Percentiles rank a stretch among this genome's conserved stretches.
Evolutionary conservation across 2,797 vertebrate genomes (phyloP).

Genomic region (Erithacus rubecula): DNA sequence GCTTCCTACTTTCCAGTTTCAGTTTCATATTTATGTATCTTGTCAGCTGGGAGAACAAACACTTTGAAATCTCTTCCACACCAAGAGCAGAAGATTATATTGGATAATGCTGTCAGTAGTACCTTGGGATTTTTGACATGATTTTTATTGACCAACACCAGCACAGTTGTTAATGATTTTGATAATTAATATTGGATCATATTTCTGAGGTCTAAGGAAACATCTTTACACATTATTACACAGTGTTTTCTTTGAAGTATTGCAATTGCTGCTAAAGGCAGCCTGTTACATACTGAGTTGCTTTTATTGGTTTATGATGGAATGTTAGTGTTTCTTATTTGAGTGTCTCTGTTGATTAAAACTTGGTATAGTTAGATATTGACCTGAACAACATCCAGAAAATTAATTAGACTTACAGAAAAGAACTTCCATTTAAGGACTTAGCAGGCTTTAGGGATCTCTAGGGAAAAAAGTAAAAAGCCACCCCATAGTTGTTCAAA

Average conservation of each 20-base stretch:
- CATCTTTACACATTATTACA: neutral
- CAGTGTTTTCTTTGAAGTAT: neutral
- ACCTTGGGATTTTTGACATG: neutral
- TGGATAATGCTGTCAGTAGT: neutral
- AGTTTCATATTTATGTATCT: slow-evolving; percentile 16
- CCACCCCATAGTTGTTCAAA: neutral
- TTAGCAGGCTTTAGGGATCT: neutral
- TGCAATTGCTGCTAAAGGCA: neutral
- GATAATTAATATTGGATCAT: neutral
- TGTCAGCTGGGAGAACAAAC: slow-evolving; percentile 22
- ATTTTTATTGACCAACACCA: slow-evolving; percentile 6
- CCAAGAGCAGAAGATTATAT: neutral
- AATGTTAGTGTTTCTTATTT: neutral
- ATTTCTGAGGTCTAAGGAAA: neutral
- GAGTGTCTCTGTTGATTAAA: neutral
- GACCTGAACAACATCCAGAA: neutral
- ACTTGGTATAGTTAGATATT: neutral
- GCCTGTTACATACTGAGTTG: neutral
- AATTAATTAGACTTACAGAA: neutral
- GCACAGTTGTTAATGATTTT: neutral
- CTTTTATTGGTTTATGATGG: neutral
- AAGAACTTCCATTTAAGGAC: neutral
- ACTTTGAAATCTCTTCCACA: neutral
- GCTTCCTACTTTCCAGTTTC: neutral
- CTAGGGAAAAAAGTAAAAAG: neutral